A percentile compares a stretch with the other conserved stretches of the same genome.
Conservation (phyloP, 1,140 invertebrate species). For the Uloborus diversus region DNA sequence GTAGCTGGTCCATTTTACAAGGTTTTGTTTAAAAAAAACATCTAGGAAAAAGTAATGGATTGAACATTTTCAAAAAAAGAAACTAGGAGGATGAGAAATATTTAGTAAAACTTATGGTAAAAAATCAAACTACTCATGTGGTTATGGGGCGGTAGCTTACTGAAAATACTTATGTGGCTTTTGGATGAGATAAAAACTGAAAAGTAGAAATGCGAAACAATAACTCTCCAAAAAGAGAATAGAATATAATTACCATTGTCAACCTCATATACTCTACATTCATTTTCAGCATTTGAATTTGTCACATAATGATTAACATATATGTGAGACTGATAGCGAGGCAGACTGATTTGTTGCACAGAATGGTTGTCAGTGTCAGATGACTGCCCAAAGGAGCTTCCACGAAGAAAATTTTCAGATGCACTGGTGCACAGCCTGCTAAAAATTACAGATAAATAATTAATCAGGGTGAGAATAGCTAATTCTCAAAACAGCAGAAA, state of each 20-base stretch:
- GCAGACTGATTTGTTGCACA: background rate
- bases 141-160: no score
- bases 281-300: slow-evolving; percentile 36
- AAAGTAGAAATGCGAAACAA: background rate
- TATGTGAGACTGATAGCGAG: slow-evolving; percentile 44
- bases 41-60: no score
- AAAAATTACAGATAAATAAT: slow-evolving; percentile 1
- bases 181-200: background rate
- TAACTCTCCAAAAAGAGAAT: background rate
- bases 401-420: slow-evolving; percentile 21
- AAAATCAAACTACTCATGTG: no score
- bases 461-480: background rate
- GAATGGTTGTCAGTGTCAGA: slow-evolving; percentile 8
- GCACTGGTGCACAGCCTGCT: slow-evolving; percentile 5
- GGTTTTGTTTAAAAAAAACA: no score
- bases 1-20: no score
- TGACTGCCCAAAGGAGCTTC: slow-evolving; percentile 7
- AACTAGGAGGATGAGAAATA: no score
- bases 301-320: slow-evolving; percentile 53
- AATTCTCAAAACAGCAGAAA: no score
- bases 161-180: no score
- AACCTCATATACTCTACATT: slow-evolving; percentile 37
- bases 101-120: no score
- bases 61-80: no score
- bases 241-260: slow-evolving; percentile 34